Base-by-base conservation (phyloP, 2,113 vertebrate species). In the Lonchura striata region DNA sequence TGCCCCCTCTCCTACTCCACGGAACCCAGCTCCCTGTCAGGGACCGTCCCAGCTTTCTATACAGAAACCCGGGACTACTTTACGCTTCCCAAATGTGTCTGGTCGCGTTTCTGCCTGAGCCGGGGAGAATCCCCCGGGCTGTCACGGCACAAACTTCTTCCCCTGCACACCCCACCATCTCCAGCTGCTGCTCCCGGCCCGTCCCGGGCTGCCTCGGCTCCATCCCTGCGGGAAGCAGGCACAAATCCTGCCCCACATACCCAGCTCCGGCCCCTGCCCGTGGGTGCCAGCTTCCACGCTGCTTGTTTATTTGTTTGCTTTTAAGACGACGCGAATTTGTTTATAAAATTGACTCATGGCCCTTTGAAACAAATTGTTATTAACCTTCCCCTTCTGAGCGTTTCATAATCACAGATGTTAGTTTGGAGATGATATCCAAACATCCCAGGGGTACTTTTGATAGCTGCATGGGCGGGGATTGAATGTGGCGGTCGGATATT, bases 371-470 rank as follows among this genome's bases (percentile, higher is more conserved):
- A 86, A 74, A 94, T 90, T 63, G 54, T 80, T 93, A 61, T 92
- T 91, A 93, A 92, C 95, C 94, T 96, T 89, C 86, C 93, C 70
- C 94, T 75, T 90, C 88, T 61, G 72, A 90, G 92, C 77, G 52
- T 94, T 90, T 93, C 82, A 68, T 75, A 89, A 81, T 63, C 60
- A 94, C 91, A 86, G 93, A 93, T 88, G 88, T 95, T 94, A 56
- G 95, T 91, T 93, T 97, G 96, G 96, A 97, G 95, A 81, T 86
- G 97, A 97, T 94, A 95, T 93, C 96, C 95, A 96, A 89, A 90
- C 88, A 90, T 96, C 92, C 86, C 86, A 85, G 89, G 94, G 94
- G 86, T 91, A 91, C 92, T 84, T 95, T 92, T 61, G 70, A 94
- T 92, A 86, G 86, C 95, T 96, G 64, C 72, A 78, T 72, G 61